Evolutionary conservation across 2,888 invertebrate species (phyloP).

Genomic region (Acrobeloides nanus): DNA sequence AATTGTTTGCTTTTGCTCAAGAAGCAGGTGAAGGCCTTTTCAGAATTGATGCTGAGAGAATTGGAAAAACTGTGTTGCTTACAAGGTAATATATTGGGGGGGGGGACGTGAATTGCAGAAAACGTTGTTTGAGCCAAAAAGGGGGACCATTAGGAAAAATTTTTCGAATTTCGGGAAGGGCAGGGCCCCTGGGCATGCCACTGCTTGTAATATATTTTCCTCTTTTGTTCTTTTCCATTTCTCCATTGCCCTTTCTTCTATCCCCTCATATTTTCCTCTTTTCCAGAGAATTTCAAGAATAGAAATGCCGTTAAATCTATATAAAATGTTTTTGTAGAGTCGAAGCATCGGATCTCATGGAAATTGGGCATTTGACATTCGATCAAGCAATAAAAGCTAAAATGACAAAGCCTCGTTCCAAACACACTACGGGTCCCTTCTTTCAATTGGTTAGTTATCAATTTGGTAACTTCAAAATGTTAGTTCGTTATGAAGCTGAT

Average conservation of each 20-base stretch:
- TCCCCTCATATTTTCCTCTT: too few relatives aligned
- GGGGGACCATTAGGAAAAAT: too few relatives aligned
- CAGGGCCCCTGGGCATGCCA: too few relatives aligned
- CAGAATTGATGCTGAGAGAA: slow-evolving; percentile 53
- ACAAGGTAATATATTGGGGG: slow-evolving; percentile 28
- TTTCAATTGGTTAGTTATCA: slow-evolving; percentile 49
- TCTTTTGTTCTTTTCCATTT: too few relatives aligned
- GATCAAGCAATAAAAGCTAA: slow-evolving; percentile 39
- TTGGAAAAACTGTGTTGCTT: slow-evolving; percentile 51
- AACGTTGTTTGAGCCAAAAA: too few relatives aligned
- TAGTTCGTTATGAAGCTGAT: slow-evolving; percentile 52
- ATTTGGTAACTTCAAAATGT: slow-evolving; percentile 48
- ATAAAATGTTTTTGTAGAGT: slow-evolving; percentile 38
- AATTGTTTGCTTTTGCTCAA: slow-evolving; percentile 53
- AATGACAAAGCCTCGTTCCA: slow-evolving; percentile 45
- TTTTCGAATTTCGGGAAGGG: too few relatives aligned
- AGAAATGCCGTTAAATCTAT: too few relatives aligned
- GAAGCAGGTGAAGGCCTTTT: slow-evolving; percentile 53
- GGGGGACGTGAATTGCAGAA: neutral
- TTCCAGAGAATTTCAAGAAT: too few relatives aligned
- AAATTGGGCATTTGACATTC: slow-evolving; percentile 22
- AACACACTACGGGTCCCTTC: slow-evolving; percentile 49
- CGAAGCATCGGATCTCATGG: slow-evolving; percentile 52
- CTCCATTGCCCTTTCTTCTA: too few relatives aligned
- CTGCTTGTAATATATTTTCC: too few relatives aligned